phyloP scores from a whole-genome alignment of 2,888 invertebrate genomes.

The Orthonevra nobilis region DNA sequence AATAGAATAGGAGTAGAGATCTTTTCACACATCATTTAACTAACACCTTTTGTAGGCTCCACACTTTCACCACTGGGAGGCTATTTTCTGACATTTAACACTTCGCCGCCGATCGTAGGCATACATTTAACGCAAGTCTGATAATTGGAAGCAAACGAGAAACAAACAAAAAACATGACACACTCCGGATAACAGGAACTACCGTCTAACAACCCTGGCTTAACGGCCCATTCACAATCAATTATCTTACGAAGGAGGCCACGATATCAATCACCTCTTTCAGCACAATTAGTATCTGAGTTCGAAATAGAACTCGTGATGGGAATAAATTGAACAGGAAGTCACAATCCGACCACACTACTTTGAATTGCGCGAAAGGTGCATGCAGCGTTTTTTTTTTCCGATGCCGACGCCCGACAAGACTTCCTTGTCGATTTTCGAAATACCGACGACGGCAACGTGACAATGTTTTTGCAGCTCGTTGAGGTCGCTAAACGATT shows the following conservation, averaged over 20 bases:
- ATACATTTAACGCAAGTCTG: constrained; percentile 14
- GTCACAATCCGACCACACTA: constrained; percentile 45
- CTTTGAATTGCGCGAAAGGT: constrained; percentile 34
- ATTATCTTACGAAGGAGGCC: constrained; percentile 16
- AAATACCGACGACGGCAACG: not conserved
- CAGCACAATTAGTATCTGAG: constrained; percentile 60
- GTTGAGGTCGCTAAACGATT: constrained; percentile 1
- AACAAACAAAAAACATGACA: constrained; percentile 11
- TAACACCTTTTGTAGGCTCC: too few species aligned
- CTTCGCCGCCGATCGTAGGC: constrained; percentile 1
- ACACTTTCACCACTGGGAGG: too few species aligned
- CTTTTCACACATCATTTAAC: too few species aligned
- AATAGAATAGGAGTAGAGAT: too few species aligned
- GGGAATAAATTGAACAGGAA: constrained; percentile 65
- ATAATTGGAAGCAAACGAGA: constrained; percentile 48
- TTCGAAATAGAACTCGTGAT: constrained; percentile 50
- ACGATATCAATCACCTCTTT: constrained; percentile 59
- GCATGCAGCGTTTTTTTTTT: constrained; percentile 8
- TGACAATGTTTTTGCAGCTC: constrained; percentile 16
- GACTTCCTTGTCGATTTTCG: too few species aligned
- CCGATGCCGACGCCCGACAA: not conserved
- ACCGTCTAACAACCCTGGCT: constrained; percentile 1
- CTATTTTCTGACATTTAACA: too few species aligned
- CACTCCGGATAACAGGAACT: not conserved
- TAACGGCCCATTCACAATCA: constrained; percentile 21